Conservation (phyloP, 2,888 invertebrate species). For the Lepidocyrtoides sp. region DNA sequence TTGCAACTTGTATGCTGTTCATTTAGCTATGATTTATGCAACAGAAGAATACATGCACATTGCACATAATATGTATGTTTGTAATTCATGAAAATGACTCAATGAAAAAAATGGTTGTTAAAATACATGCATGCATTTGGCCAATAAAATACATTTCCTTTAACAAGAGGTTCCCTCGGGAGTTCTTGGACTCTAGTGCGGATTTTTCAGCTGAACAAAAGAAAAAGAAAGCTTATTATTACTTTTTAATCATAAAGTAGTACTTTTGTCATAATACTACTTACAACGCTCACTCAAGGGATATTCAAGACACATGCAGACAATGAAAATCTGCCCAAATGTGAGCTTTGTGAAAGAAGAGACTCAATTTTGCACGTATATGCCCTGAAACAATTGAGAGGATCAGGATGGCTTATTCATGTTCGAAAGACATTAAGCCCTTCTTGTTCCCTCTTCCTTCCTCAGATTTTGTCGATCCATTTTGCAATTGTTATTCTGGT, state of each 20-base stretch:
- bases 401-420: constrained; percentile 19
- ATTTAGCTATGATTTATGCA: too few species aligned
- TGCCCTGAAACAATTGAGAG: constrained; percentile 23
- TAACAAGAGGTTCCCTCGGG: neutral
- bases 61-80: too few species aligned
- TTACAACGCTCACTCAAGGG: neutral
- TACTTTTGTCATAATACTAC: too few species aligned
- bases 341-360: neutral
- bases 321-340: neutral
- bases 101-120: too few species aligned
- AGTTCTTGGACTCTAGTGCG: constrained; percentile 8
- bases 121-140: neutral
- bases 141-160: neutral
- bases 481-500: too few species aligned
- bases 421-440: constrained; percentile 1
- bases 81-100: neutral
- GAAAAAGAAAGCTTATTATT: constrained; percentile 14
- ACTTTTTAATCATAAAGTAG: too few species aligned
- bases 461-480: too few species aligned
- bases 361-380: neutral
- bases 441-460: constrained; percentile 7
- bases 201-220: neutral
- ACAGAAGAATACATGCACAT: too few species aligned
- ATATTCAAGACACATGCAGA: neutral
- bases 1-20: too few species aligned